These are phyloP conservation scores for Tiliacea aurago DNA, from an alignment of 2,888 invertebrate species.

Conservation along the genomic window DNA sequence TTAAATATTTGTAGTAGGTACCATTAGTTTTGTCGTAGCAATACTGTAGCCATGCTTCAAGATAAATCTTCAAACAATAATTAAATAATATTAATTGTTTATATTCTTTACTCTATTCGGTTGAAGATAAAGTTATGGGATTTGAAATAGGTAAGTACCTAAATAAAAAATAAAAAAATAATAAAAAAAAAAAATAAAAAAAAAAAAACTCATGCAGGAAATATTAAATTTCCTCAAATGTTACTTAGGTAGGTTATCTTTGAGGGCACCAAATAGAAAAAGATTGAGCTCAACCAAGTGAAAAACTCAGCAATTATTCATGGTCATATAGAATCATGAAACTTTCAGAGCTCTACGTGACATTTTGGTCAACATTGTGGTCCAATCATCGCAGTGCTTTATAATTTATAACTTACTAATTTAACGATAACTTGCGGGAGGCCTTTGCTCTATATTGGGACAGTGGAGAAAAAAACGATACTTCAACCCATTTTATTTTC, in stretches of 20 bases:
- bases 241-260: not conserved
- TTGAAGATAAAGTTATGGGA: not conserved
- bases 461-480: not conserved
- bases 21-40: not conserved
- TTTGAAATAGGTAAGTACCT: not conserved
- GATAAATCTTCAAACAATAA: not conserved
- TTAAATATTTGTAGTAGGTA: not conserved
- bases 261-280: not conserved
- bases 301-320: slow-evolving; percentile 5
- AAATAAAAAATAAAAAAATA: too few relatives aligned
- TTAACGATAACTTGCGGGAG: not conserved
- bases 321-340: not conserved
- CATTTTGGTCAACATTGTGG: slow-evolving; percentile 7
- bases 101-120: not conserved
- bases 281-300: slow-evolving; percentile 6
- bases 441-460: not conserved
- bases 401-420: too few relatives aligned
- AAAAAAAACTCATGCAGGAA: too few relatives aligned
- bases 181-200: too few relatives aligned
- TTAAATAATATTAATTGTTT: not conserved
- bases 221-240: slow-evolving; percentile 4
- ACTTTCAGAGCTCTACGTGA: slow-evolving; percentile 1
- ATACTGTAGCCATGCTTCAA: too few relatives aligned
- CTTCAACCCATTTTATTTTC: not conserved
- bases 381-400: not conserved